Evolutionary conservation across 2,113 vertebrate species (phyloP).

Genomic region (Callipepla californica): DNA sequence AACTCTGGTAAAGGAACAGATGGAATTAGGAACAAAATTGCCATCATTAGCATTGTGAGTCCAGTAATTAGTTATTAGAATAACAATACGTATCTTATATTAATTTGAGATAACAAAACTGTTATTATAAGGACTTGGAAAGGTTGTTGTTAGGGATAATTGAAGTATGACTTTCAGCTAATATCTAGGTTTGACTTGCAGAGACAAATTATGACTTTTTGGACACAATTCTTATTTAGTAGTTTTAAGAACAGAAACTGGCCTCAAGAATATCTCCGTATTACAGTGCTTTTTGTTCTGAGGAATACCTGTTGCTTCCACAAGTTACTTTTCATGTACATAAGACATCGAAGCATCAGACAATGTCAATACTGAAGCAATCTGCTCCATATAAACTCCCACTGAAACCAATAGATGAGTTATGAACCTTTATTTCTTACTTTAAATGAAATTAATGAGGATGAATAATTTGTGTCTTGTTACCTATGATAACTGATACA

Average conservation of each 20-base stretch:
- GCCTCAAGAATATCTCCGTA: not conserved
- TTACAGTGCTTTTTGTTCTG: not conserved
- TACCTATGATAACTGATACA: not conserved
- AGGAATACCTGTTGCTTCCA: not conserved
- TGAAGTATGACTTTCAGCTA: not conserved
- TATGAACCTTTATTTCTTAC: not conserved
- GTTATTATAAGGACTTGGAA: not conserved
- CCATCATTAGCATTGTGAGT: constrained; percentile 37
- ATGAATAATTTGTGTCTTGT: not conserved
- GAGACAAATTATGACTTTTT: not conserved
- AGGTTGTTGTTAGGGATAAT: not conserved
- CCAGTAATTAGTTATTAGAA: constrained; percentile 61
- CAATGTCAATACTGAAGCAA: not conserved
- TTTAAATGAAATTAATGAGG: not conserved
- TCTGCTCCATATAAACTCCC: not conserved
- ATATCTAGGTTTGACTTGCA: not conserved
- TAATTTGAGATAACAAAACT: constrained; percentile 19
- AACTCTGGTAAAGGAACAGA: constrained; percentile 40
- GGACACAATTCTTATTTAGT: not conserved
- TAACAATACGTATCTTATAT: constrained; percentile 46
- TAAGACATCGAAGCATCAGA: not conserved
- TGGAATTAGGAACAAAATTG: constrained; percentile 41
- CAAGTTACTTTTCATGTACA: not conserved
- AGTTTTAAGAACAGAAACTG: not conserved
- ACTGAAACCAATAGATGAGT: not conserved